Conservation (phyloP, 2,113 vertebrate species). For the Macrotus californicus region DNA sequence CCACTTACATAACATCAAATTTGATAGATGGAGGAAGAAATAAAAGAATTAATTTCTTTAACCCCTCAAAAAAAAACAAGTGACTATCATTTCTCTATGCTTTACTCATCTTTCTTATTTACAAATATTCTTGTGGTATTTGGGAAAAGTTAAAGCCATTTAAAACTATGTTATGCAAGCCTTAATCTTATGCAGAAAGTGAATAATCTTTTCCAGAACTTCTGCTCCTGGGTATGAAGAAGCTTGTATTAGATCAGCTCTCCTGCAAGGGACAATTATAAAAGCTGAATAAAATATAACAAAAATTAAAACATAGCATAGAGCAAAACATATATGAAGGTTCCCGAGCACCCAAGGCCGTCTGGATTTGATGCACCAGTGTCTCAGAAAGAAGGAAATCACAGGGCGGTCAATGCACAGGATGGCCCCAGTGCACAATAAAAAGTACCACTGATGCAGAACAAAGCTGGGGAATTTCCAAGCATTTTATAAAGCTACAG, state of each 20-base stretch:
- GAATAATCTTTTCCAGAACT: background rate
- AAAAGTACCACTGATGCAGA: background rate
- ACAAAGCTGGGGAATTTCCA: background rate
- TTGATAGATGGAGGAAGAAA: too few species aligned
- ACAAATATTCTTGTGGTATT: background rate
- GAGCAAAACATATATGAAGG: background rate
- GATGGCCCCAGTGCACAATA: too few species aligned
- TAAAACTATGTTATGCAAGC: background rate
- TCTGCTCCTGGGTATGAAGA: background rate
- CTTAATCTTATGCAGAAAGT: background rate
- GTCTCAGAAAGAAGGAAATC: background rate
- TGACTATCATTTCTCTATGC: background rate
- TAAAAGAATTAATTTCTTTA: too few species aligned
- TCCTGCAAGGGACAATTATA: background rate
- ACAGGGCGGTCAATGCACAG: background rate
- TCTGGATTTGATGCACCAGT: background rate
- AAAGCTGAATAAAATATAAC: background rate
- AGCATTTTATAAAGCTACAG: background rate
- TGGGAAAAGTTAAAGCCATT: background rate
- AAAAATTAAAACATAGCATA: background rate
- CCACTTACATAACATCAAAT: too few species aligned
- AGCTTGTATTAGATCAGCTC: background rate
- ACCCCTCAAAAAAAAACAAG: background rate
- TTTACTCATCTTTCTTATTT: background rate
- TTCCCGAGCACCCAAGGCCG: background rate